A percentile compares a stretch with the other conserved stretches of the same genome.
Conservation (phyloP, 2,888 invertebrate species). For the Mythimna vitellina region DNA sequence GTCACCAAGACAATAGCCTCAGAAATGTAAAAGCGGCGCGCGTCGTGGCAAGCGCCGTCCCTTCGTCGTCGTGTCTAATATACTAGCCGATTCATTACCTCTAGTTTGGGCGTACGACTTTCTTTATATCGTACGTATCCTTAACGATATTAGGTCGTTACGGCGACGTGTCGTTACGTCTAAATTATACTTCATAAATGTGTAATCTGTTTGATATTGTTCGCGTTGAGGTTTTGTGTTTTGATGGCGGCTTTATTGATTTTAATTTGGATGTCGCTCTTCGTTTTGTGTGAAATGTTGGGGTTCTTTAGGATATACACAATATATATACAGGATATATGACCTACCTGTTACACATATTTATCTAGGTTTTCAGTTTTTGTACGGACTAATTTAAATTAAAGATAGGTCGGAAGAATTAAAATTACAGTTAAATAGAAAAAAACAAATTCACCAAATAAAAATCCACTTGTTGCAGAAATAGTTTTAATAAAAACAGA, state of each 20-base stretch:
- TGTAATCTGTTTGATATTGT: constrained; percentile 69
- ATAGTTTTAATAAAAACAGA: constrained; percentile 33
- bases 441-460: neutral
- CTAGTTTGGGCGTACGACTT: constrained; percentile 72
- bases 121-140: constrained; percentile 67
- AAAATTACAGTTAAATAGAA: neutral
- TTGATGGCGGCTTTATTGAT: constrained; percentile 58
- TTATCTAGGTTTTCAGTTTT: neutral
- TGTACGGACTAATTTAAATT: rapidly evolving
- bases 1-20: constrained; percentile 84
- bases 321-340: too few species aligned
- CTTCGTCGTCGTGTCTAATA: constrained; percentile 64
- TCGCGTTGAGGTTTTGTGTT: constrained; percentile 56
- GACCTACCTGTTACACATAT: constrained; percentile 17
- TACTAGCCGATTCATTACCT: constrained; percentile 78
- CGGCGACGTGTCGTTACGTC: constrained; percentile 64
- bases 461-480: constrained; percentile 47
- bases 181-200: constrained; percentile 66
- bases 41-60: constrained; percentile 59
- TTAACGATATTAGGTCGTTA: constrained; percentile 70
- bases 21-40: constrained; percentile 68
- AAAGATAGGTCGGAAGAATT: neutral
- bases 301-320: neutral
- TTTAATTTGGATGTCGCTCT: constrained; percentile 43
- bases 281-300: constrained; percentile 49